Conservation (phyloP, 2,113 vertebrate species). For the Neogale vison region DNA sequence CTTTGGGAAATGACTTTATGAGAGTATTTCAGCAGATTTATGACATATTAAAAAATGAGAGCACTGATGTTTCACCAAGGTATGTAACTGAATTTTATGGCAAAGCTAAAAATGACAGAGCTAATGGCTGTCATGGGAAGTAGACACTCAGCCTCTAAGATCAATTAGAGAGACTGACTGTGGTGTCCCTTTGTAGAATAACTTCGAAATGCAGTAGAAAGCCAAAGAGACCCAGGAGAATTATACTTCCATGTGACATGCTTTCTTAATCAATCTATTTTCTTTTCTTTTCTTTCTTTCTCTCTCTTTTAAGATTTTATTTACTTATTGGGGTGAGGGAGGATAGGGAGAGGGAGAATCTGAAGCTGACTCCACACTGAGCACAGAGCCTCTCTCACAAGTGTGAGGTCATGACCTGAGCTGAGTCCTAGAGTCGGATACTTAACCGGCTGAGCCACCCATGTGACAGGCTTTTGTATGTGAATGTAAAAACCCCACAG, state of each 20-base stretch:
- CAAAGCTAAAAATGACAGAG: background rate
- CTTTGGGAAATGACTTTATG: background rate
- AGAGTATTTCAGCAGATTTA: background rate
- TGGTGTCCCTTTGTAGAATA: background rate
- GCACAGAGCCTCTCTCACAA: background rate
- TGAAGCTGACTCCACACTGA: background rate
- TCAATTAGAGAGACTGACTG: background rate
- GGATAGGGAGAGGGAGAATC: background rate
- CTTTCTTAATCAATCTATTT: background rate
- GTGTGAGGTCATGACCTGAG: background rate
- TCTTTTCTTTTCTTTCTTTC: too few species aligned
- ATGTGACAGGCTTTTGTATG: background rate
- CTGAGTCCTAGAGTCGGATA: background rate
- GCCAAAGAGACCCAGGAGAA: background rate
- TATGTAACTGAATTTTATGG: background rate
- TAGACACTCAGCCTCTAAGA: background rate
- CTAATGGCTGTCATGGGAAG: background rate
- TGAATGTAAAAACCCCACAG: background rate
- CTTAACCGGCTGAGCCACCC: background rate
- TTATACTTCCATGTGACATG: background rate
- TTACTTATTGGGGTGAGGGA: background rate
- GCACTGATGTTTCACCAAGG: background rate
- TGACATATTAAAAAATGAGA: slow-evolving; percentile 28
- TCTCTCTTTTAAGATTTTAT: background rate
- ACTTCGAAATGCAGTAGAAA: background rate